These are phyloP conservation scores for Ceyx melanurus DNA, from an alignment of 2,113 vertebrate species.

Conservation along the genomic window DNA sequence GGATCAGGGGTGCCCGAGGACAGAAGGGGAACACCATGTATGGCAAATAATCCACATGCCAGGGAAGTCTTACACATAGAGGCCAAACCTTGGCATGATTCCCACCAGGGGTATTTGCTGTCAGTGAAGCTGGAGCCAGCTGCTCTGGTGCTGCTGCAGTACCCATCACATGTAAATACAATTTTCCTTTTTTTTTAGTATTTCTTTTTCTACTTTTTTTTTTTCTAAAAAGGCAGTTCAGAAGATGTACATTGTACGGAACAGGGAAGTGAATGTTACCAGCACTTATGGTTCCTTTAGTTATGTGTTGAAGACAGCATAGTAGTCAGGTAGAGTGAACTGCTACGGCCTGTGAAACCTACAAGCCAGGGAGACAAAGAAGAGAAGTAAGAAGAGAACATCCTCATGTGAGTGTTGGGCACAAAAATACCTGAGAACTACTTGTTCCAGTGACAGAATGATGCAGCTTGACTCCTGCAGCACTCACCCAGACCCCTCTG, in stretches of 20 bases:
- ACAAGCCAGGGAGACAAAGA: not conserved
- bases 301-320: constrained; percentile 78
- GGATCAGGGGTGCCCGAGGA: constrained; percentile 45
- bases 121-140: constrained; percentile 52
- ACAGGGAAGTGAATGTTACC: constrained; percentile 87
- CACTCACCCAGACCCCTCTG: not conserved
- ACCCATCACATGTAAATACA: constrained; percentile 61
- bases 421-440: not conserved
- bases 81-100: constrained; percentile 43
- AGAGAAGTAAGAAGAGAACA: not conserved
- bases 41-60: constrained; percentile 43
- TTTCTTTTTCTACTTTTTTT: constrained; percentile 38
- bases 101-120: constrained; percentile 53
- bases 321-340: constrained; percentile 80
- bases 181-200: constrained; percentile 58
- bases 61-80: constrained; percentile 41
- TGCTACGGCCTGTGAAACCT: constrained; percentile 97
- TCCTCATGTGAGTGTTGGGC: not conserved
- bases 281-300: constrained; percentile 93
- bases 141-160: constrained; percentile 57
- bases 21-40: not conserved
- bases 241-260: constrained; percentile 87
- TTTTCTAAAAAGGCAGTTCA: constrained; percentile 85
- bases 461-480: not conserved
- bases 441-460: not conserved